A percentile compares a stretch with the other conserved stretches of the same genome.
phyloP scores from a whole-genome alignment of 2,113 vertebrate species.

The Gyps fulvus region DNA sequence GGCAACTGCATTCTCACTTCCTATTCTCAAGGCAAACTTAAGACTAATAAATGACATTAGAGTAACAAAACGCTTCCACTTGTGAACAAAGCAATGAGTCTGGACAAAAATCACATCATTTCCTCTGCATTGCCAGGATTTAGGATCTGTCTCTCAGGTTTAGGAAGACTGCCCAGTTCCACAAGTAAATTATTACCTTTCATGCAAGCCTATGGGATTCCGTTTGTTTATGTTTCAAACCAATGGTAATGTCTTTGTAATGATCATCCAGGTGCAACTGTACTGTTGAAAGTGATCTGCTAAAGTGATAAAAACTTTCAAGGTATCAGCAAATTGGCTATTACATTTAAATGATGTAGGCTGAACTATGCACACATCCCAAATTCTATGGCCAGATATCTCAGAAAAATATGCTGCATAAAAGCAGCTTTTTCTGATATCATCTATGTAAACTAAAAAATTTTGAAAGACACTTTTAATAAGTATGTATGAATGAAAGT shows the following conservation, averaged over 20 bases:
- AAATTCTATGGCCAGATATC: neutral
- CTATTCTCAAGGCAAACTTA: neutral
- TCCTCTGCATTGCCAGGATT: neutral
- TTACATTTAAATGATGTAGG: neutral
- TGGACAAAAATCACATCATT: neutral
- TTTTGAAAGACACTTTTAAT: neutral
- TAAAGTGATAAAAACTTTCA: neutral
- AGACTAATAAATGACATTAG: neutral
- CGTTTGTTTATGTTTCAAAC: neutral
- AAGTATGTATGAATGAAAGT: neutral
- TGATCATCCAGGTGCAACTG: neutral
- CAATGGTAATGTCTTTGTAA: neutral
- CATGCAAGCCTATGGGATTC: neutral
- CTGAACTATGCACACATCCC: neutral
- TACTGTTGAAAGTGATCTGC: neutral
- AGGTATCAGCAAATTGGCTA: neutral
- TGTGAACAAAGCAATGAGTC: neutral
- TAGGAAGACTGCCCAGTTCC: neutral
- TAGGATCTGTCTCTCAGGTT: neutral
- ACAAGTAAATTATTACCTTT: neutral
- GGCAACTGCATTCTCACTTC: neutral
- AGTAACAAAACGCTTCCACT: neutral
- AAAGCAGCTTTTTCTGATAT: neutral
- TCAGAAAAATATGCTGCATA: neutral
- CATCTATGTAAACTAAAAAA: neutral